Evolutionary conservation across 2,888 invertebrate species (phyloP).

Genomic region (Oscheius sp.): DNA sequence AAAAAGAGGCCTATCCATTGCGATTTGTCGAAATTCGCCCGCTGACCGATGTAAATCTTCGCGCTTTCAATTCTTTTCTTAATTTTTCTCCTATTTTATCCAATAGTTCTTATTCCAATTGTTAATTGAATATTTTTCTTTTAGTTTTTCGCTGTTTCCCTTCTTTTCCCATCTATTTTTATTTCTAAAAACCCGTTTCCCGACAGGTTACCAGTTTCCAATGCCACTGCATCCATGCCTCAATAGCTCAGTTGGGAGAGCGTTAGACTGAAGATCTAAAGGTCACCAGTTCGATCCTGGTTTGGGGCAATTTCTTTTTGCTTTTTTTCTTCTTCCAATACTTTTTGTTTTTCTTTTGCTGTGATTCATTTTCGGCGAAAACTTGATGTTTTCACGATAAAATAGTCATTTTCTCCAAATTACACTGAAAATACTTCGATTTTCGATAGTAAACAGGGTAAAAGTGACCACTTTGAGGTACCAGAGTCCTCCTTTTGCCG

Average conservation of each 20-base stretch:
- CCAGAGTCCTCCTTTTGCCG: neutral
- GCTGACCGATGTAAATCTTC: neutral
- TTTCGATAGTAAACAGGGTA: too few species aligned
- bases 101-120: neutral
- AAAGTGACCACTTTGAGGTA: too few species aligned
- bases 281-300: slow-evolving; percentile 68
- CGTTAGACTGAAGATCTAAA: slow-evolving; percentile 70
- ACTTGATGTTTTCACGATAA: neutral
- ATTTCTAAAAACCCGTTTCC: too few species aligned
- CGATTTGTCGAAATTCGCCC: neutral
- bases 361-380: neutral
- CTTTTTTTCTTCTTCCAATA: neutral
- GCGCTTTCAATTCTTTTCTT: neutral
- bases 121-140: neutral
- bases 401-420: neutral
- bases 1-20: neutral
- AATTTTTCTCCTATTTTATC: neutral
- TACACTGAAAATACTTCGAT: neutral
- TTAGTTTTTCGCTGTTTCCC: neutral
- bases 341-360: neutral
- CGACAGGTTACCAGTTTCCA: too few species aligned
- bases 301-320: slow-evolving; percentile 50
- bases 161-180: neutral
- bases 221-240: slow-evolving; percentile 3
- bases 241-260: slow-evolving; percentile 67